Base-by-base conservation (phyloP, 1,140 invertebrate species). In the Mylabris phalerata region DNA sequence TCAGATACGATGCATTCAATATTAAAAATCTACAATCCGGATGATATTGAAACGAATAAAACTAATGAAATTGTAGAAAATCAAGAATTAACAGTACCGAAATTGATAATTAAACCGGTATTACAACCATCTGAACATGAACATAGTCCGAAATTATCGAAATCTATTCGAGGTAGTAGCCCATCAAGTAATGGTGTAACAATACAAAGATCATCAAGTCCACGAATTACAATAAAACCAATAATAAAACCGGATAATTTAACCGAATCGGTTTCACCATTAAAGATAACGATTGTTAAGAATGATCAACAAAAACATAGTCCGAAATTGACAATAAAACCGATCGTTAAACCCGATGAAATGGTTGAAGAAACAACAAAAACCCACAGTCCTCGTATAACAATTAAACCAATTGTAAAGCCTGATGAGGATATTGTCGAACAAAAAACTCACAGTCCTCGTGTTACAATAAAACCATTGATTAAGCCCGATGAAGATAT, bases 141-240 rank as follows among this genome's bases (percentile, higher is more conserved):
- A 25, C 64, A 66, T 10, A 72, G 69, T 63, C 68, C 69, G 1
- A 72, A 70, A 64, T 67, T 66, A 49, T 46, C 60, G 5, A 67
- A 64, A 47, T 19, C 19, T 19, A 19, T 19, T 19, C 46, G 48
- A 57, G 47, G 48, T 2, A 59, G 59, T 27, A 61, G 58, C 6
- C 63, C 60, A 11, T 60, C 60, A 5, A 67, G 57, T 55, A 55
- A 41, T 46, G 25, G 41, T 5, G 54, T 50, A 38, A 32, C 32
- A 32, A 32, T 32, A 11, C 60, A 46, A 60, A 60, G 70, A 57
- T 62, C 63, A 9, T 47, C 48, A 4, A 71, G 68, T 65, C 71
- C 72, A 2, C 68, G 68, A 50, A 63, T 73, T 26, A 73, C 71
- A 6, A 73, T 73, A 24, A 74, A 74, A 64, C 68, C 72, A 1